Percentiles rank a stretch among this genome's conserved stretches.
phyloP scores from a whole-genome alignment of 2,888 invertebrate genomes.

The Amphipyra berbera region DNA sequence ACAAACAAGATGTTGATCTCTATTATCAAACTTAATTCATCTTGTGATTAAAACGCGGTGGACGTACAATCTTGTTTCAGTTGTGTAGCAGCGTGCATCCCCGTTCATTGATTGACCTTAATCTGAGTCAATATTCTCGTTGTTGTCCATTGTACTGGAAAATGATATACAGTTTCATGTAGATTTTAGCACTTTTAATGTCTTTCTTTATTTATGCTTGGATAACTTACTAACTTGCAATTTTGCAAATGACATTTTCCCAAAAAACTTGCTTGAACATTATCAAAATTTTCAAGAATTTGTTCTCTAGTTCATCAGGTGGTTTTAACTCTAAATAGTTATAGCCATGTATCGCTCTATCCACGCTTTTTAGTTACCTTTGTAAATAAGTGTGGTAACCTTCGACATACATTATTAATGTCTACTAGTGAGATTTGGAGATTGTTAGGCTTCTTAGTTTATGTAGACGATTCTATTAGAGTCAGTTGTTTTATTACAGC shows the following conservation, averaged over 20 bases:
- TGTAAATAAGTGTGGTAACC: conserved; percentile 22
- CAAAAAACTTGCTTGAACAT: no score
- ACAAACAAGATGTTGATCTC: neutral
- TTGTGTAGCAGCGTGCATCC: conserved; percentile 16
- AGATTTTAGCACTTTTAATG: neutral
- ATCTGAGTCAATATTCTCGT: conserved; percentile 41
- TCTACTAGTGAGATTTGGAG: conserved; percentile 28
- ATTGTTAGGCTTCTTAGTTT: conserved; percentile 25
- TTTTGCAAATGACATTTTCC: no score
- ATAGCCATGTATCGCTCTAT: no score
- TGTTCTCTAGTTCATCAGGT: no score
- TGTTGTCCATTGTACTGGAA: conserved; percentile 14
- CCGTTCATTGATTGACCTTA: conserved; percentile 52
- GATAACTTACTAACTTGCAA: no score
- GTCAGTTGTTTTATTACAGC: neutral
- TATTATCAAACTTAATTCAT: conserved; percentile 15
- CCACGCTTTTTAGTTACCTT: neutral
- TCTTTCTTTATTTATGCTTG: no score
- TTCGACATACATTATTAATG: conserved; percentile 20
- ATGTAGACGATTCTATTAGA: conserved; percentile 10
- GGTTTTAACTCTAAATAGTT: no score
- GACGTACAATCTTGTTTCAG: conserved; percentile 22
- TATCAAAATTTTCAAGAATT: no score
- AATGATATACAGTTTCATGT: conserved; percentile 17
- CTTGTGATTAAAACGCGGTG: conserved; percentile 28